phyloP scores from a whole-genome alignment of 2,113 vertebrate genomes.

The Origma solitaria region DNA sequence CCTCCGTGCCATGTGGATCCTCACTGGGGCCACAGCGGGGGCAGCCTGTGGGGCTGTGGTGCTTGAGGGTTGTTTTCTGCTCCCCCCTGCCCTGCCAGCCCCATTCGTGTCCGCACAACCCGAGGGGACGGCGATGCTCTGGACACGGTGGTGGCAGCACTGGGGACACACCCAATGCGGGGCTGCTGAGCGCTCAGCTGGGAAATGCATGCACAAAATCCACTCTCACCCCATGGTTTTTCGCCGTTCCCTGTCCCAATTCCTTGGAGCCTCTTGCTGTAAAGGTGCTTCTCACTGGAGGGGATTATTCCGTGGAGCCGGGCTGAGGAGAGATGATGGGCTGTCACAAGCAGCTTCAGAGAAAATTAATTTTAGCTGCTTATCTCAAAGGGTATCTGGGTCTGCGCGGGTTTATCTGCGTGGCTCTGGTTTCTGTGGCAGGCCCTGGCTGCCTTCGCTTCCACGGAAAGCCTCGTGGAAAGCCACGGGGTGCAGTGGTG shows the following conservation, averaged over 20 bases:
- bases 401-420: not conserved
- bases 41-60: not conserved
- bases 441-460: not conserved
- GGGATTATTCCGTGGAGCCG: not conserved
- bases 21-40: accelerated
- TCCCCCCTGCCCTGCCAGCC: not conserved
- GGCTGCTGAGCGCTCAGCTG: not conserved
- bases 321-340: not conserved
- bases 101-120: not conserved
- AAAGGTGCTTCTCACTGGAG: not conserved
- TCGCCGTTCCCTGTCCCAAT: not conserved
- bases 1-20: accelerated
- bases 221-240: not conserved
- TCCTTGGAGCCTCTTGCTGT: not conserved
- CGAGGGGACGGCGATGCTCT: not conserved
- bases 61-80: not conserved
- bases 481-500: accelerated
- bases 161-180: accelerated
- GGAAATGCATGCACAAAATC: accelerated
- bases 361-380: not conserved
- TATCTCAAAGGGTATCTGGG: not conserved
- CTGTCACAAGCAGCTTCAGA: not conserved
- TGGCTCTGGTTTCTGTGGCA: not conserved
- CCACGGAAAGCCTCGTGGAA: not conserved
- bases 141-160: accelerated